Base-by-base conservation (phyloP, 2,888 invertebrate species). In the Plebejus argus region DNA sequence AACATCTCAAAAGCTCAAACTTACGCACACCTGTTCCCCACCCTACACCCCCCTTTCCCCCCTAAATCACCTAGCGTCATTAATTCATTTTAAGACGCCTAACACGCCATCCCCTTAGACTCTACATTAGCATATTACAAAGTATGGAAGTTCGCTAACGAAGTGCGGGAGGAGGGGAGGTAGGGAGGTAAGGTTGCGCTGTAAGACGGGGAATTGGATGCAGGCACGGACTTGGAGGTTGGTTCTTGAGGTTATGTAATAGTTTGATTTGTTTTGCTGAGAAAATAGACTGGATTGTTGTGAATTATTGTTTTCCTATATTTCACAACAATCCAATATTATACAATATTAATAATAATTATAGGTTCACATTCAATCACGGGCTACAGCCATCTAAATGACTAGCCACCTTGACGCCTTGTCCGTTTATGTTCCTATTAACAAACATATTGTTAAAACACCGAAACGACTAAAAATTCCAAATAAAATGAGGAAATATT, bases 141-240 rank as follows among this genome's bases (percentile, higher is more conserved):
- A 94, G 93, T 94, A 93, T 93, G 92, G 93, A 93, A 94, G 93
- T 94, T 93, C 86, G 86, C 89, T 92, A 93, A 92, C 93, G 92
- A 91, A 91, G 80, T 81, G 82, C 81, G 83, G 81, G 78, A 79
- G 82, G 82, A 45, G 82, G 85, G 86, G 88, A 28, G 86, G 87
- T 87, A 85, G 86, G 88, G 86, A 87, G 87, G 88, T 90, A 90
- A 91, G 91, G 92, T 88, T 90, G 89, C 87, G 86, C 87, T 87
- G 93, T 92, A 93, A 93, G 93, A 92, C 92, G 90, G 93, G 92
- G 93, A 93, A 93, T 93, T 92, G 92, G 85, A 83, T 84, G 77
- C 93, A 92, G 93, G 87, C 87, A 20, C 45, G 91, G 80, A 90
- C 53, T 90, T 18, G 18, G 66, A 23, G 4, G 33, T 70, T 39